Percentiles rank a stretch among this genome's conserved stretches.
Evolutionary conservation across 2,888 invertebrate species (phyloP).

Genomic region (Actias luna): DNA sequence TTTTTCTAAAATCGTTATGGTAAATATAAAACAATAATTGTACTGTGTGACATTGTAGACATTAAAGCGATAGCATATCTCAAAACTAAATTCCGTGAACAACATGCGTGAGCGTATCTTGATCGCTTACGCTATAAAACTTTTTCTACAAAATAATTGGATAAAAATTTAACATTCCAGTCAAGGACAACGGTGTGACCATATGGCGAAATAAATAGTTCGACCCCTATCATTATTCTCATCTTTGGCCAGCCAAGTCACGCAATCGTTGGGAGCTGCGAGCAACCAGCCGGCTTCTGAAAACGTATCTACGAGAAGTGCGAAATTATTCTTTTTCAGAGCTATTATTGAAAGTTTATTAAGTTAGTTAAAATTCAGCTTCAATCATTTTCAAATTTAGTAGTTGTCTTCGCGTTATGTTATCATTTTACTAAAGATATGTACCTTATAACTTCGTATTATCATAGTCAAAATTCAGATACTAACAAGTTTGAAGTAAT

Average conservation of each 20-base stretch:
- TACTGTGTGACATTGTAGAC: too few relatives aligned
- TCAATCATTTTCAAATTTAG: neutral
- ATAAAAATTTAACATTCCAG: constrained; percentile 5
- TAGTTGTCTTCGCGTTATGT: too few relatives aligned
- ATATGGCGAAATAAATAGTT: constrained; percentile 31
- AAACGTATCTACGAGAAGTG: constrained; percentile 39
- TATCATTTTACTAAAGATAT: too few relatives aligned
- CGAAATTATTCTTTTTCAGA: constrained; percentile 42
- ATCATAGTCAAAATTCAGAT: too few relatives aligned
- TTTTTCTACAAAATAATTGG: neutral
- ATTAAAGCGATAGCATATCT: too few relatives aligned
- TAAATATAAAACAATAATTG: too few relatives aligned
- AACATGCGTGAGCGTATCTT: too few relatives aligned
- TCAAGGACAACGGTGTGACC: constrained; percentile 10
- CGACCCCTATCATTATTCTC: constrained; percentile 76
- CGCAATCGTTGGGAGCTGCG: constrained; percentile 25
- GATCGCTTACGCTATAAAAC: too few relatives aligned
- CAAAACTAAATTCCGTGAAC: too few relatives aligned
- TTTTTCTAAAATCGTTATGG: too few relatives aligned
- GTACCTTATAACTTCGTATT: too few relatives aligned
- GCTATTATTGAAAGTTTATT: neutral
- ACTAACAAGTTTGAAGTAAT: too few relatives aligned
- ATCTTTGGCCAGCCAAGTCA: constrained; percentile 66
- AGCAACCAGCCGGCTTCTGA: constrained; percentile 47
- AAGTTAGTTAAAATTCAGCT: neutral